Evolutionary conservation across 1,140 invertebrate species (phyloP).

Genomic region (Aphidius ervi): DNA sequence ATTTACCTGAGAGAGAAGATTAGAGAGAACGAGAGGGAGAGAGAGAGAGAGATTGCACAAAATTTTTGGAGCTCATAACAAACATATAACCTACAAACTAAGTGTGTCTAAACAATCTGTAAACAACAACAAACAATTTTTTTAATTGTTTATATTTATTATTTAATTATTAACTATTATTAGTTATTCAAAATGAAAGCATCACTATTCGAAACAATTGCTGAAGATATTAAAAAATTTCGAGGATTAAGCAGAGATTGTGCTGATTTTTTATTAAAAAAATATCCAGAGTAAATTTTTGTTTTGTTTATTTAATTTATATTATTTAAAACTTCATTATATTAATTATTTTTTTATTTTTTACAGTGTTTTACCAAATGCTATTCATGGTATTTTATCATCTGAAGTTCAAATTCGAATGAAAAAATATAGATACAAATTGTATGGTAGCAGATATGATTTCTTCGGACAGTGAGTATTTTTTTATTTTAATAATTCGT

Average conservation of each 20-base stretch:
- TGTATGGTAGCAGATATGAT: constrained; percentile 27
- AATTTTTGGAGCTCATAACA: no score
- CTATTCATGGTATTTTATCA: constrained; percentile 56
- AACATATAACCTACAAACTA: no score
- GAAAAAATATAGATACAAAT: constrained; percentile 41
- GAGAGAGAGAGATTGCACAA: no score
- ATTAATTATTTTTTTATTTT: constrained; percentile 26
- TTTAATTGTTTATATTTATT: no score
- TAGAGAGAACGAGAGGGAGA: no score
- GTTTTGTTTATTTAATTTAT: constrained; percentile 10
- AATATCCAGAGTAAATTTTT: constrained; percentile 32
- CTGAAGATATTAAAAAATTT: constrained; percentile 32
- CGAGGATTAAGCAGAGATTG: constrained; percentile 38
- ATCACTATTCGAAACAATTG: constrained; percentile 32
- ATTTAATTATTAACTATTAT: no score
- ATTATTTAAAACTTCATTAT: constrained; percentile 14
- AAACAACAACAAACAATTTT: no score
- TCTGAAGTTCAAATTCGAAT: constrained; percentile 46
- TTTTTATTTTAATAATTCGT: not conserved
- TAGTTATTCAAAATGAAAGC: constrained; percentile 29
- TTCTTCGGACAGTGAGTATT: constrained; percentile 34
- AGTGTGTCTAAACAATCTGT: no score
- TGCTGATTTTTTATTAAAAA: constrained; percentile 31
- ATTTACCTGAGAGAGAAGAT: no score
- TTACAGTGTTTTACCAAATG: constrained; percentile 46